Evolutionary conservation across 1,140 invertebrate genomes (phyloP).

Genomic region (Drosophila punjabiensis): DNA sequence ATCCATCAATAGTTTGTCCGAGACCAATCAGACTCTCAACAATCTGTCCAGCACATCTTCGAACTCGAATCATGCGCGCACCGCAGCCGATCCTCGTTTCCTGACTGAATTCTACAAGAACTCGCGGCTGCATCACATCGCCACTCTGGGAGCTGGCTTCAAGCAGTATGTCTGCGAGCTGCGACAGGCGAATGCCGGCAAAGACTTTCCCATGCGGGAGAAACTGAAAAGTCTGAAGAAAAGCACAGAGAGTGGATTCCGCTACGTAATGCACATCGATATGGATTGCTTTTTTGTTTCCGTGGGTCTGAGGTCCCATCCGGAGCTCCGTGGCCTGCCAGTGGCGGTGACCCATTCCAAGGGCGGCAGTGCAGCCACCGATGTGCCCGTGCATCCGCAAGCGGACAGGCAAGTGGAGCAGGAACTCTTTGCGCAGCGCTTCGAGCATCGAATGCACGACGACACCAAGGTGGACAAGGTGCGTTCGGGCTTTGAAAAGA

Average conservation of each 20-base stretch:
- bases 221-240: slow-evolving; percentile 80
- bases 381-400: slow-evolving; percentile 85
- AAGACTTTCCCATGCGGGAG: slow-evolving; percentile 87
- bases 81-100: slow-evolving; percentile 91
- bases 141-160: slow-evolving; percentile 95
- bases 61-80: slow-evolving; percentile 78
- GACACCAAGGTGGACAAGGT: slow-evolving; percentile 69
- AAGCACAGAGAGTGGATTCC: background rate
- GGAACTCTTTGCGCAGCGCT: slow-evolving; percentile 86
- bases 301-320: slow-evolving; percentile 93
- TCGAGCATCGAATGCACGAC: slow-evolving; percentile 80
- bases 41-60: slow-evolving; percentile 33
- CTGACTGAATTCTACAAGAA: slow-evolving; percentile 96
- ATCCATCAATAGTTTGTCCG: too few relatives aligned
- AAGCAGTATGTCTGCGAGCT: slow-evolving; percentile 94
- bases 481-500: slow-evolving; percentile 81
- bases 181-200: slow-evolving; percentile 87
- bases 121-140: slow-evolving; percentile 96
- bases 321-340: slow-evolving; percentile 93
- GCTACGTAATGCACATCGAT: slow-evolving; percentile 96
- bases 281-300: slow-evolving; percentile 99
- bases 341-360: slow-evolving; percentile 98
- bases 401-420: slow-evolving; percentile 87
- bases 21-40: slow-evolving; percentile 2
- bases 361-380: slow-evolving; percentile 82